Evolutionary conservation across 2,797 vertebrate genomes (phyloP), one percentile per base, ranked within the genome.

Genomic region (Micropoecilia bifurca): DNA sequence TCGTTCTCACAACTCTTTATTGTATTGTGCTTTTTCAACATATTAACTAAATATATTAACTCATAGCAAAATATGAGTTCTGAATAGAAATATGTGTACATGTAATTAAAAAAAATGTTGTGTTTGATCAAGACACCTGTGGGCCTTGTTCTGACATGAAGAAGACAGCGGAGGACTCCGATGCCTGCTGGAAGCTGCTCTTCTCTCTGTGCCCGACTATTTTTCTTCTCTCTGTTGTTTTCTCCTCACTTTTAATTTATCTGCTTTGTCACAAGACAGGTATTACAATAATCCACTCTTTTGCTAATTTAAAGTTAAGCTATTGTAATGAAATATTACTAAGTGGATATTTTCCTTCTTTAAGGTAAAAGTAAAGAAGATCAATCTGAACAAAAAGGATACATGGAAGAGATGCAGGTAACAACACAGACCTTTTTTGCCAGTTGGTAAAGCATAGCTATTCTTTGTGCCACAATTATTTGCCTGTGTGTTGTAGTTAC

Each of bases 161-260:
- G 41, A 14, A 39, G 20, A 16, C 16, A 10, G 71, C 0, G 13
- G 25, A 1, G 6, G 33, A 79, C 20, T 71, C 57, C 48, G 14
- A 1, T 4, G 20, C 6, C 0, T 83, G 81, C 39, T 77, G 86
- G 80, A 76, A 0, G 4, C 71, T 91, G 66, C 75, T 93, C 55
- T 75, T 75, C 74, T 77, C 46, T 41, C 22, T 93, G 55, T 91
- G 91, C 83, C 84, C 85, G 25, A 30, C 72, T 33, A 20, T 68
- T 75, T 43, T 28, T 75, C 25, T 75, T 45, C 6, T 61, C 39
- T 30, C 53, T 2, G 25, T 43, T 28, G 6, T 59, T 14, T 28
- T 75, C 39, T 43, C 73, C n/a, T 75, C 14, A 6, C 39, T 59
- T 45, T 6, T 28, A 41, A 9, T 75, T 75, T 20, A 45, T 55